Base-by-base conservation (phyloP, 2,113 vertebrate species). In the Pipa parva region DNA sequence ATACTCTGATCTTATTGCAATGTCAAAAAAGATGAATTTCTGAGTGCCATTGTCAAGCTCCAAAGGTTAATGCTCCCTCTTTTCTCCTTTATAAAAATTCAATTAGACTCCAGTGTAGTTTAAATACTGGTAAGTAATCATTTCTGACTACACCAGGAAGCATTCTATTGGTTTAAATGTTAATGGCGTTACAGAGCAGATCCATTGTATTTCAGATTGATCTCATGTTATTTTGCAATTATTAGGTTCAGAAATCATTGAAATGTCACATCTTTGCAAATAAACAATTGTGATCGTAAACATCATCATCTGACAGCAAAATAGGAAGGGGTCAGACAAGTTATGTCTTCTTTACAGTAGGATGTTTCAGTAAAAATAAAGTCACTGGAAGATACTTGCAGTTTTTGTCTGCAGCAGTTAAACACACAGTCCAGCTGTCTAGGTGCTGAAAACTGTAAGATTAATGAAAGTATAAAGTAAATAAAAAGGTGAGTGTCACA, bases 1-100 rank as follows among this genome's bases (percentile, higher is more conserved):
- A 59, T 48, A 49, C 64, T 68, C 64, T 68, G 64, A 68, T 68
- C 64, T 68, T 68, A 52, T 49, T 68, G 64, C 64, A 59, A 26
- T 68, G 64, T 59, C 64, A 68, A 68, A 51, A 68, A 68, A 68
- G 45, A 68, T 68, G 55, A 68, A 68, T 59, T 51, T 68, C 64
- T 51, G 31, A 51, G 56, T 68, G 42, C 45, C 42, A 59, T 31
- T 68, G 55, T 68, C 64, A 59, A 56, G 55, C 42, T 68, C 64
- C 64, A 68, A 68, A 68, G 64, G 56, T 68, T 68, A 59, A 68
- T 59, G 56, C 22, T 59, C 48, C 55, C 45, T 33, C 42, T 39
- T 18, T 51, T 36, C 64, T 58, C 20, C 63, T 67, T 58, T 59
- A 59, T 59, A 51, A 51, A 59, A 68, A 68, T 18, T 50, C 45